phyloP scores from a whole-genome alignment of 2,797 vertebrate species.

The Amniataba percoides region DNA sequence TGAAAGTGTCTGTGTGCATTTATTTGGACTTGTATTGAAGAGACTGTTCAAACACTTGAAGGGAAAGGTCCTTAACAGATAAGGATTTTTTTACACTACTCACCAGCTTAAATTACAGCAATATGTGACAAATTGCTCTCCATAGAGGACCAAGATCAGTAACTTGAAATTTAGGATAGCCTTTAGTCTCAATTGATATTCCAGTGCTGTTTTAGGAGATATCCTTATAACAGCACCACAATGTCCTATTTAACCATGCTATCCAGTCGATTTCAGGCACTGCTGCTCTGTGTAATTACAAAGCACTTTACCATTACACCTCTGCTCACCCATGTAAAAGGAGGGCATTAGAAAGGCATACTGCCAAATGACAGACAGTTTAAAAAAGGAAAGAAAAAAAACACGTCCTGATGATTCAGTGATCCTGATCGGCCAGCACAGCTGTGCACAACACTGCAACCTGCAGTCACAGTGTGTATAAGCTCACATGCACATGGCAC shows the following conservation, averaged over 20 bases:
- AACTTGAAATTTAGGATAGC: neutral
- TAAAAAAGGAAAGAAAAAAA: constrained; percentile 15
- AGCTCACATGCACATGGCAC: constrained; percentile 20
- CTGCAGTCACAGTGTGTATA: neutral
- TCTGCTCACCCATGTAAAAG: constrained; percentile 62
- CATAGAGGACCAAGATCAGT: neutral
- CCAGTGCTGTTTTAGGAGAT: constrained; percentile 10
- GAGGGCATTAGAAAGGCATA: constrained; percentile 60
- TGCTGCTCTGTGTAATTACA: constrained; percentile 71
- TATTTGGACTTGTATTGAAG: constrained; percentile 29
- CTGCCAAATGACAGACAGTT: constrained; percentile 68
- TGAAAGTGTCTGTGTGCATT: constrained; percentile 34
- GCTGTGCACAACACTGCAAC: constrained; percentile 42
- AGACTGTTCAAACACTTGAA: constrained; percentile 24
- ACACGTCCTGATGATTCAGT: constrained; percentile 37
- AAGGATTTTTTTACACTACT: constrained; percentile 1
- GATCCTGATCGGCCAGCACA: constrained; percentile 44
- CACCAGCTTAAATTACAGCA: constrained; percentile 11
- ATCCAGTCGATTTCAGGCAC: constrained; percentile 60
- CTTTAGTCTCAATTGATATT: constrained; percentile 9
- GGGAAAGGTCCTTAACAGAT: neutral
- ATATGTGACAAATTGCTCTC: neutral
- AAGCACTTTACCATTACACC: constrained; percentile 66
- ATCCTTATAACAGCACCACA: constrained; percentile 32
- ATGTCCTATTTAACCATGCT: constrained; percentile 36